These are phyloP conservation scores for Episyrphus balteatus DNA, from an alignment of 1,140 invertebrate genomes.

Conservation along the genomic window DNA sequence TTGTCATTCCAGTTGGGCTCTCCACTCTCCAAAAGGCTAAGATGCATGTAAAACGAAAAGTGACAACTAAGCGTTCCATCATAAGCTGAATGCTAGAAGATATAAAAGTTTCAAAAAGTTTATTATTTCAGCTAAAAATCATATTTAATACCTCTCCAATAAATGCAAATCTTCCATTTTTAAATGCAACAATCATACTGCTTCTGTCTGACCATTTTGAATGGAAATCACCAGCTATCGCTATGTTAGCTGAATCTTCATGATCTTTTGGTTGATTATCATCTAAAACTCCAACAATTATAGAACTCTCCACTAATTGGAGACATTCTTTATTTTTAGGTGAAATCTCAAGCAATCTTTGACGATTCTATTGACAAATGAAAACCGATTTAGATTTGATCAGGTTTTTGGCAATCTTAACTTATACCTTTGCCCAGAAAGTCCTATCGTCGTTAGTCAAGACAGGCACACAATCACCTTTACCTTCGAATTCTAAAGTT, in stretches of 20 bases:
- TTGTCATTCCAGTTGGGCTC: slow-evolving; percentile 22
- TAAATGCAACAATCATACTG: slow-evolving; percentile 37
- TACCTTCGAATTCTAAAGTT: slow-evolving; percentile 23
- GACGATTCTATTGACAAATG: slow-evolving; percentile 28
- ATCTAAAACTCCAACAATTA: slow-evolving; percentile 50
- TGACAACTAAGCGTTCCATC: slow-evolving; percentile 45
- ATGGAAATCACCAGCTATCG: slow-evolving; percentile 37
- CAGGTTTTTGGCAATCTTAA: neutral
- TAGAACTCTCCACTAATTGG: slow-evolving; percentile 50
- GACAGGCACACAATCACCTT: slow-evolving; percentile 45
- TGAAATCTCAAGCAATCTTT: slow-evolving; percentile 41
- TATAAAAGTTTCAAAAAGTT: neutral
- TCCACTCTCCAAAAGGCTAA: slow-evolving; percentile 31
- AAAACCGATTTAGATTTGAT: neutral
- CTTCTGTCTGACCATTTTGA: slow-evolving; percentile 48
- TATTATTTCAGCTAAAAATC: neutral
- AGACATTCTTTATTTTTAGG: slow-evolving; percentile 49
- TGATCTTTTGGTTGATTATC: slow-evolving; percentile 36
- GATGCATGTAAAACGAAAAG: slow-evolving; percentile 24
- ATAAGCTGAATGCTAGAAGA: slow-evolving; percentile 40
- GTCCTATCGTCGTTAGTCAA: slow-evolving; percentile 53
- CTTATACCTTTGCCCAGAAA: slow-evolving; percentile 46
- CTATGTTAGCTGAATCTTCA: slow-evolving; percentile 28
- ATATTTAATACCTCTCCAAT: slow-evolving; percentile 22
- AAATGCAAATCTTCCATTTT: slow-evolving; percentile 39